Percentiles rank a stretch among this genome's conserved stretches.
Evolutionary conservation across 2,113 vertebrate genomes (phyloP).

Genomic region (Psephotus haematonotus): DNA sequence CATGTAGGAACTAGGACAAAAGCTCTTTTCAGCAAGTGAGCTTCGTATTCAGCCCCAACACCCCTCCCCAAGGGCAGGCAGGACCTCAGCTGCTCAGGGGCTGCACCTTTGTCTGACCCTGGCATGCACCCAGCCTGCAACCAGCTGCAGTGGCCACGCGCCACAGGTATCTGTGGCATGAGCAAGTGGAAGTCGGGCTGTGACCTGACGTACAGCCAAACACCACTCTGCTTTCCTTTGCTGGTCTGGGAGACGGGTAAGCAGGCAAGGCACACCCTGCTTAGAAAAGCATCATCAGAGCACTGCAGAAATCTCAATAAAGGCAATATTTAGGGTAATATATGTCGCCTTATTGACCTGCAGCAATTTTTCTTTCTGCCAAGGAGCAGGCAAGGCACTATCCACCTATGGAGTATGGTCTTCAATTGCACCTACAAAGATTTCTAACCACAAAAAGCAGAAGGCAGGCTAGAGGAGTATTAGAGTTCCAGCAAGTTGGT

Average conservation of each 20-base stretch:
- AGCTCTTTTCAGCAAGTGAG: not conserved
- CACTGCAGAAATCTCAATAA: not conserved
- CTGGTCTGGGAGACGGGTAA: not conserved
- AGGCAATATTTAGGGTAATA: not conserved
- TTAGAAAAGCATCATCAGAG: not conserved
- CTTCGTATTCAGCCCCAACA: not conserved
- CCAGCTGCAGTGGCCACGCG: slow-evolving; percentile 29
- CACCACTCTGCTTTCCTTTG: not conserved
- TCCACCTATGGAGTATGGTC: not conserved
- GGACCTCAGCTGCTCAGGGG: not conserved
- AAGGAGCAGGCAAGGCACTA: not conserved
- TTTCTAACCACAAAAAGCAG: not conserved
- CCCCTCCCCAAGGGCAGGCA: not conserved
- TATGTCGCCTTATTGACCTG: not conserved
- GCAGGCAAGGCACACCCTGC: not conserved
- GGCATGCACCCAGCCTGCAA: slow-evolving; percentile 4
- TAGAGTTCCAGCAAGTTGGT: slow-evolving; percentile 21
- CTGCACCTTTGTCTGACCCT: not conserved
- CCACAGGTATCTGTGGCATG: slow-evolving; percentile 57
- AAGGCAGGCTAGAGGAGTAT: not conserved
- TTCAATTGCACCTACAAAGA: not conserved
- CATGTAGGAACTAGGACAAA: not conserved
- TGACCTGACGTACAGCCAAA: not conserved
- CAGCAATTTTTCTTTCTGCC: not conserved
- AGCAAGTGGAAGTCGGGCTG: slow-evolving; percentile 49